These are phyloP conservation scores for Cerceris ruficornis DNA, from an alignment of 2,888 invertebrate genomes.

Conservation along the genomic window DNA sequence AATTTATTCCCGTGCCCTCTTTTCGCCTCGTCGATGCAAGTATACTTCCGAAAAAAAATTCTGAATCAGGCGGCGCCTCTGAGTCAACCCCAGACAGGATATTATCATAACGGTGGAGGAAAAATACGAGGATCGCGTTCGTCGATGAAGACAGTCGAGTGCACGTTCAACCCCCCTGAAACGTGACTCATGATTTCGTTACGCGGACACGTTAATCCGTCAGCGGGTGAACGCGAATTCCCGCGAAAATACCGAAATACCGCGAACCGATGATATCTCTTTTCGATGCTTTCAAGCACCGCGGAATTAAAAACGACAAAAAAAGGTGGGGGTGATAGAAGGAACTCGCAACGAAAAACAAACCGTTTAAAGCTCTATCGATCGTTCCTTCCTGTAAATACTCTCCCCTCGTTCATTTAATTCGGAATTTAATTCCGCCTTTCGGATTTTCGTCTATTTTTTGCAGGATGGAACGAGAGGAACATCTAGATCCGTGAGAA, in stretches of 20 bases:
- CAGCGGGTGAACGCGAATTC: slow-evolving; percentile 16
- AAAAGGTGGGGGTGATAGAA: background rate
- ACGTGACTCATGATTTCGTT: slow-evolving; percentile 36
- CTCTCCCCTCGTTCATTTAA: background rate
- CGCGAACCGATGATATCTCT: slow-evolving; percentile 21
- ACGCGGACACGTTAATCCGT: slow-evolving; percentile 19
- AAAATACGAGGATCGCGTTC: slow-evolving; percentile 31
- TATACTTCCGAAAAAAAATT: background rate
- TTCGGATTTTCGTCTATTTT: too few relatives aligned
- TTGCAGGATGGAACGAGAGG: too few relatives aligned
- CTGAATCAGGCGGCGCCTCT: slow-evolving; percentile 5
- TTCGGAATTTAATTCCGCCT: too few relatives aligned
- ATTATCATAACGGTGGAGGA: slow-evolving; percentile 15
- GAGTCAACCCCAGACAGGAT: slow-evolving; percentile 42
- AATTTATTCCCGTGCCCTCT: background rate
- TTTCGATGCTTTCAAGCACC: background rate
- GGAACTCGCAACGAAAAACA: too few relatives aligned
- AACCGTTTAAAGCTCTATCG: background rate
- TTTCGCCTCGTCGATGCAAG: background rate
- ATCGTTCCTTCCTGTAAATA: background rate
- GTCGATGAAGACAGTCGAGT: slow-evolving; percentile 23
- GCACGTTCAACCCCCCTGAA: slow-evolving; percentile 19
- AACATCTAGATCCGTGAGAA: too few relatives aligned
- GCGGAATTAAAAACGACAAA: background rate
- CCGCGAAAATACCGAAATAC: slow-evolving; percentile 14